Percentiles rank a stretch among this genome's conserved stretches.
Evolutionary conservation across 2,888 invertebrate genomes (phyloP).

Genomic region (Zeuzera pyrina): DNA sequence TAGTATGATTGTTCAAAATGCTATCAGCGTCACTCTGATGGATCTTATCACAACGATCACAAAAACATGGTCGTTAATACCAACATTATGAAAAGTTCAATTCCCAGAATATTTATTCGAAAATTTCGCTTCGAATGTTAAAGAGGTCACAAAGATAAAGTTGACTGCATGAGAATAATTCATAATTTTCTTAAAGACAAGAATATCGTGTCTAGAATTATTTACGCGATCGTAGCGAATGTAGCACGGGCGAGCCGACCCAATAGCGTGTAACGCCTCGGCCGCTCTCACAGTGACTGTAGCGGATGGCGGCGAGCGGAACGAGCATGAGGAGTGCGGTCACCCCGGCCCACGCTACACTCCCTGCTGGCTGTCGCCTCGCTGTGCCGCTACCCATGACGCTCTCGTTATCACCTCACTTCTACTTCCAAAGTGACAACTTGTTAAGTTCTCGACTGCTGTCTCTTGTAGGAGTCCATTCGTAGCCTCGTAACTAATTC

Average conservation of each 20-base stretch:
- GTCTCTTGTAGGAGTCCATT: too few species aligned
- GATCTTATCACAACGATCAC: slow-evolving; percentile 26
- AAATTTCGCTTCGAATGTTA: slow-evolving; percentile 23
- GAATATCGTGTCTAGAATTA: slow-evolving; percentile 29
- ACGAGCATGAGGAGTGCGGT: background rate
- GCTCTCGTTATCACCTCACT: background rate
- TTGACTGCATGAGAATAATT: slow-evolving; percentile 28
- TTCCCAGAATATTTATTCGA: slow-evolving; percentile 19
- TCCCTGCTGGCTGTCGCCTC: background rate
- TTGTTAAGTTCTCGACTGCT: too few species aligned
- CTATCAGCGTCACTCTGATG: slow-evolving; percentile 23
- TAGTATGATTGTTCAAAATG: slow-evolving; percentile 13
- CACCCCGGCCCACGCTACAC: background rate
- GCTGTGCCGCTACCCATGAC: background rate
- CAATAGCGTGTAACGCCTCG: slow-evolving; percentile 34
- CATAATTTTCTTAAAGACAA: slow-evolving; percentile 28
- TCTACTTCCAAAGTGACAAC: background rate
- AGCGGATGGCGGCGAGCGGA: background rate
- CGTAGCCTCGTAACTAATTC: too few species aligned
- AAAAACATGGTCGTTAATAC: slow-evolving; percentile 13
- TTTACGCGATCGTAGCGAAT: slow-evolving; percentile 27
- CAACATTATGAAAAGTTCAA: slow-evolving; percentile 23
- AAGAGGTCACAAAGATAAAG: slow-evolving; percentile 22
- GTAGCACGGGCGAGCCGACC: slow-evolving; percentile 10
- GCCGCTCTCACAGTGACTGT: slow-evolving; percentile 44